These are phyloP conservation scores for Drosophila parabipectinata DNA, from an alignment of 1,140 invertebrate species.

Conservation along the genomic window DNA sequence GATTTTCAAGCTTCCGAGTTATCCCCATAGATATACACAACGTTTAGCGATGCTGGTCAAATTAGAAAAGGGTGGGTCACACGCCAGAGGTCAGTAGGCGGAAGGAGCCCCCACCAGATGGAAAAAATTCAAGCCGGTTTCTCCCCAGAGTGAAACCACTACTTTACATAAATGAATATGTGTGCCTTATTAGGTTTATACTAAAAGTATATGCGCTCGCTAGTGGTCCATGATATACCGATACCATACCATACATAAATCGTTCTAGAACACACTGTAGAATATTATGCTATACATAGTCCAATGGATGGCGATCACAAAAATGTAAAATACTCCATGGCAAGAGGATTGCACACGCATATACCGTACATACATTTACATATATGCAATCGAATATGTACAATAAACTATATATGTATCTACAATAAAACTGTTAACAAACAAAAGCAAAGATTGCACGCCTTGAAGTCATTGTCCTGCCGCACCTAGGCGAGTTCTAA, in stretches of 20 bases:
- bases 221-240: conserved; percentile 9
- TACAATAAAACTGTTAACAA: conserved; percentile 60
- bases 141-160: conserved; percentile 20
- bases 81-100: conserved; percentile 6
- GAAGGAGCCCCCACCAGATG: conserved; percentile 25
- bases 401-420: conserved; percentile 57
- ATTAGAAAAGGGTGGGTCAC: conserved; percentile 49
- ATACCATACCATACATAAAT: conserved; percentile 14
- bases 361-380: conserved; percentile 33
- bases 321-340: conserved; percentile 41
- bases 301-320: conserved; percentile 37
- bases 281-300: conserved; percentile 56
- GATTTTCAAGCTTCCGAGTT: not conserved
- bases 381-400: conserved; percentile 59
- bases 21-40: conserved; percentile 32
- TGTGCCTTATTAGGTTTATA: conserved; percentile 84
- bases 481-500: not conserved
- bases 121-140: conserved; percentile 3
- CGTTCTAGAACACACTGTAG: conserved; percentile 64
- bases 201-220: conserved; percentile 57
- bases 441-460: conserved; percentile 16
- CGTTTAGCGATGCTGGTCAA: conserved; percentile 81
- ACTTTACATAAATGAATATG: conserved; percentile 76
- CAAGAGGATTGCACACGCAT: conserved; percentile 3
- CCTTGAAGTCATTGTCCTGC: not conserved